A percentile compares a stretch with the other conserved stretches of the same genome.
These are phyloP conservation scores for Malacoraja senta DNA, from an alignment of 2,797 vertebrate species.

Conservation along the genomic window DNA sequence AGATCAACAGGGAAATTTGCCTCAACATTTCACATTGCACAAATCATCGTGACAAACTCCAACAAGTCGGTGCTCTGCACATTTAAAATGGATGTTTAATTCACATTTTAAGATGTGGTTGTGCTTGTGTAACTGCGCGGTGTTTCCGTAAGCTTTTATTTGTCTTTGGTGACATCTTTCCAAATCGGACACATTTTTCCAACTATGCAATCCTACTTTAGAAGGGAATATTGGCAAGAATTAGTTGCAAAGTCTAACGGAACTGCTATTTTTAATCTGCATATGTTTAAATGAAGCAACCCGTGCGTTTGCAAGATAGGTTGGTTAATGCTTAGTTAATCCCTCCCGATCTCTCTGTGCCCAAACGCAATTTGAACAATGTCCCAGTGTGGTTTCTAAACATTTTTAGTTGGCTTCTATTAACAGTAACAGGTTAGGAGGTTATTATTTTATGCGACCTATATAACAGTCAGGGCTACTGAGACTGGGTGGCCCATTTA, in stretches of 20 bases:
- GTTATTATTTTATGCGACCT: slow-evolving; percentile 1
- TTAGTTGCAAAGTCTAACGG: not conserved
- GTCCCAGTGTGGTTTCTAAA: not conserved
- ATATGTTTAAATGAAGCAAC: not conserved
- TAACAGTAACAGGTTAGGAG: slow-evolving; percentile 23
- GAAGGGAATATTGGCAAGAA: not conserved
- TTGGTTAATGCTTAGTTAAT: too few species aligned
- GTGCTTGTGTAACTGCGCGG: not conserved
- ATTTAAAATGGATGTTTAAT: not conserved
- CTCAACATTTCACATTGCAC: not conserved
- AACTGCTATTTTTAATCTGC: not conserved
- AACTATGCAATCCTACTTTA: not conserved
- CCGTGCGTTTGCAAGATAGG: too few species aligned
- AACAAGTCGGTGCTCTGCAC: not conserved
- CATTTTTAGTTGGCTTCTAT: not conserved
- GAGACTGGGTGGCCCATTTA: slow-evolving; percentile 22
- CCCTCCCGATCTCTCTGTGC: too few species aligned
- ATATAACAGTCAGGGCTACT: not conserved
- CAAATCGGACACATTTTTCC: too few species aligned
- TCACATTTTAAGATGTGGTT: not conserved
- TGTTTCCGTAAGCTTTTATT: not conserved
- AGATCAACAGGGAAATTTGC: not conserved
- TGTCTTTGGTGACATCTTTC: not conserved
- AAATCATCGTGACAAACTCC: not conserved
- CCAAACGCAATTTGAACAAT: not conserved